Conservation (phyloP, 2,113 vertebrate species). For the Neodon shergylaensis region DNA sequence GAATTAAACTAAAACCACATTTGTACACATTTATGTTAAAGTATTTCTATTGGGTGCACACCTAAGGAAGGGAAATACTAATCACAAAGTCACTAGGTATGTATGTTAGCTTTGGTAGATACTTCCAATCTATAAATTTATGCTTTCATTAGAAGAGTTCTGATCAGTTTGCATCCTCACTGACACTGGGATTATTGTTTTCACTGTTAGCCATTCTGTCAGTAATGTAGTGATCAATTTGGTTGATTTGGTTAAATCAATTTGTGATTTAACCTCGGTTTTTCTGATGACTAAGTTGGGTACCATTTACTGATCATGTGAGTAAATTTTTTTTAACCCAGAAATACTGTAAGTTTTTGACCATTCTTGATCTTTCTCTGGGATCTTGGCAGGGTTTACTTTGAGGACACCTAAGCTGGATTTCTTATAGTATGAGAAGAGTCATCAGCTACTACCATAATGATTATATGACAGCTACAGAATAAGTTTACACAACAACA, state of each 20-base stretch:
- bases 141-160: conserved; percentile 16
- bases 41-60: not conserved
- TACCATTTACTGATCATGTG: not conserved
- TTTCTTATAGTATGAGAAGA: conserved; percentile 9
- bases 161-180: not conserved
- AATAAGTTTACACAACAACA: conserved; percentile 6
- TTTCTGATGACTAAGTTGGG: conserved; percentile 29
- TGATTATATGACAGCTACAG: not conserved
- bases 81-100: not conserved
- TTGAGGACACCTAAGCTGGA: conserved; percentile 10
- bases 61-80: conserved; percentile 15
- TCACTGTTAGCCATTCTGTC: conserved; percentile 33
- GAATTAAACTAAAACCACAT: conserved; percentile 37
- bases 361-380: not conserved
- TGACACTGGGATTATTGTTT: conserved; percentile 18
- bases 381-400: not conserved
- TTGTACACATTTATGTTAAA: conserved; percentile 21
- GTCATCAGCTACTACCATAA: not conserved
- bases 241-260: not conserved
- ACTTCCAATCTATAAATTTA: conserved; percentile 16
- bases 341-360: conserved; percentile 46
- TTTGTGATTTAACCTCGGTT: not conserved
- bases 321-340: not conserved
- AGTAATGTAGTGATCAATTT: not conserved
- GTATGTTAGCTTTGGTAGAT: not conserved